Base-by-base conservation (phyloP, 2,113 vertebrate genomes). In the Herpetotheres cachinnans region DNA sequence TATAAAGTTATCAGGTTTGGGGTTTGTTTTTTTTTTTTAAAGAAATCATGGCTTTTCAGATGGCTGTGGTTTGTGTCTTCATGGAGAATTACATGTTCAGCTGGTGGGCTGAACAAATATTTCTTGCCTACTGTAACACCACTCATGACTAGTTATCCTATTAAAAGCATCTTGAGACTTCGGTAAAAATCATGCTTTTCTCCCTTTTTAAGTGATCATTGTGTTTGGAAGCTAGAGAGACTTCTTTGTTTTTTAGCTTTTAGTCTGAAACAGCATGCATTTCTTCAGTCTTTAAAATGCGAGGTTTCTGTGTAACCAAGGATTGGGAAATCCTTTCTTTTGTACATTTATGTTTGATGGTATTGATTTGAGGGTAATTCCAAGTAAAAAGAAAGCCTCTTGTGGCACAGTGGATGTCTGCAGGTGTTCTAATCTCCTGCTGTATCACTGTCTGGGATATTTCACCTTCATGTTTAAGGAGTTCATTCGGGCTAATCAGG, bases 371-470 rank as follows among this genome's bases (percentile, higher is more conserved):
- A 88, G 93, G 67, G 85, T 95, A 90, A 91, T 94, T 94, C 87
- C 83, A 36, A 77, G 62, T 69, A 76, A 81, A 93, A 95, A 70
- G 79, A 9, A 82, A 82, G 74, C 79, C 62, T 69, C 58, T 18
- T 44, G 79, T 55, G 77, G 78, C 87, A 70, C 50, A 52, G 93
- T 82, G 82, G 38, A 62, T 90, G 67, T 81, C 87, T 95, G 89
- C 95, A 97, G 93, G 91, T 96, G 96, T 95, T 90, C 93, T 91
- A 78, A 80, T 95, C 89, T 93, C 77, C 77, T 91, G 42, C 81
- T 91, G 0, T 58, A 54, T 47, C 70, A 18, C 36, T 95, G 78
- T 71, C 77, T 95, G 90, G 38, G 61, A 85, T 81, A 86, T 89
- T 92, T 95, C 86, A 92, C 86, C 67, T 90, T 96, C 76, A 15